Evolutionary conservation across 2,113 vertebrate genomes (phyloP).

Genomic region (Acanthochromis polyacanthus): DNA sequence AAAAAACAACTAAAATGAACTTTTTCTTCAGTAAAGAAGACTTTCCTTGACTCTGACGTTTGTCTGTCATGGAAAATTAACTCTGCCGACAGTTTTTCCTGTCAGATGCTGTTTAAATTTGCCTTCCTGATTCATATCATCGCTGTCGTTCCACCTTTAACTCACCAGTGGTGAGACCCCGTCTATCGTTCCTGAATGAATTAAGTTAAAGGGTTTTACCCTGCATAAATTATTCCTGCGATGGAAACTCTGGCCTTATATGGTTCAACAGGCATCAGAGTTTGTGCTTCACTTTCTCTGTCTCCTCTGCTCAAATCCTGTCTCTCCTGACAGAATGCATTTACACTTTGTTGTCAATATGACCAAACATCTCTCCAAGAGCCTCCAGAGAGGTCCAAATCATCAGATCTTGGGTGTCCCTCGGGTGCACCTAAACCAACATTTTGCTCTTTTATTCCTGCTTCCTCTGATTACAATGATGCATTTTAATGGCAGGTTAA

Average conservation of each 20-base stretch:
- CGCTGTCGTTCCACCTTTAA: neutral
- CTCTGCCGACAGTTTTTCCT: slow-evolving; percentile 1
- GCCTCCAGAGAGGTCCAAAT: neutral
- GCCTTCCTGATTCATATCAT: neutral
- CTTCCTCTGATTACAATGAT: slow-evolving; percentile 11
- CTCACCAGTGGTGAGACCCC: slow-evolving; percentile 2
- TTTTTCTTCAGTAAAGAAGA: neutral
- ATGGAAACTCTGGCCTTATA: neutral
- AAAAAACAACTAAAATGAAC: neutral
- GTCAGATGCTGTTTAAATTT: slow-evolving; percentile 6
- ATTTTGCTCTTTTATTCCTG: neutral
- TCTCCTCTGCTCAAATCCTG: neutral
- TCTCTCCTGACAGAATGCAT: slow-evolving; percentile 1
- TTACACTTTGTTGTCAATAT: slow-evolving; percentile 31
- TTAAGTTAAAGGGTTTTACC: slow-evolving; percentile 33
- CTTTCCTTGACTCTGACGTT: neutral
- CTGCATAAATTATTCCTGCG: slow-evolving; percentile 31
- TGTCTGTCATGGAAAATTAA: neutral
- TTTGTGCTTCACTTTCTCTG: slow-evolving; percentile 30
- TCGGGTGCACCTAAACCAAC: neutral
- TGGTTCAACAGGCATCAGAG: slow-evolving; percentile 39
- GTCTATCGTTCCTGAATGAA: neutral
- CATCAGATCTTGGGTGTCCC: slow-evolving; percentile 13
- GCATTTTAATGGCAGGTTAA: slow-evolving; percentile 34
- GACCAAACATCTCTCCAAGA: neutral